Conservation (phyloP, 92 coral and sea anemone genomes). For the Porites lobata region DNA sequence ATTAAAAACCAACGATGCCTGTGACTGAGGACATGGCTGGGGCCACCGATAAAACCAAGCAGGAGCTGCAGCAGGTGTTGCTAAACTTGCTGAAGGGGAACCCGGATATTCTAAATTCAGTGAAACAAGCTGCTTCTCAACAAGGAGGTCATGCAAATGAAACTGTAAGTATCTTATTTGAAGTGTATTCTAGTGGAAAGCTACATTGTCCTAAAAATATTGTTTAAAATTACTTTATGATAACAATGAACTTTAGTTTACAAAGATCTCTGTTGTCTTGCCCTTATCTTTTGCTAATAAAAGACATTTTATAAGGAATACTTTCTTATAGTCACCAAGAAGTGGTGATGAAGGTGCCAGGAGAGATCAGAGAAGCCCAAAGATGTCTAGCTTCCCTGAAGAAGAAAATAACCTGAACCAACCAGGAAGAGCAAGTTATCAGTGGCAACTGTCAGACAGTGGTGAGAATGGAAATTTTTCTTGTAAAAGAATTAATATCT, state of each 20-base stretch:
- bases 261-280: neutral
- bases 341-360: slow-evolving; percentile 20
- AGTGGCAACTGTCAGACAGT: slow-evolving; percentile 53
- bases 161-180: slow-evolving; percentile 18
- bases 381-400: slow-evolving; percentile 29
- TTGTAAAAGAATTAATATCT: too few relatives aligned
- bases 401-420: slow-evolving; percentile 20
- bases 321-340: slow-evolving; percentile 12
- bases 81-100: slow-evolving; percentile 33
- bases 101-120: slow-evolving; percentile 38
- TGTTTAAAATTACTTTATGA: too few relatives aligned
- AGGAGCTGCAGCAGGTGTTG: slow-evolving; percentile 51
- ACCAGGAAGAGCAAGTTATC: slow-evolving; percentile 21
- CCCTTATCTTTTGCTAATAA: neutral
- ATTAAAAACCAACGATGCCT: too few relatives aligned
- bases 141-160: neutral
- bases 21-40: neutral
- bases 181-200: too few relatives aligned
- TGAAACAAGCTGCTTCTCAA: neutral
- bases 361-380: slow-evolving; percentile 11
- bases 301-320: too few relatives aligned
- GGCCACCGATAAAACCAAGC: slow-evolving; percentile 19
- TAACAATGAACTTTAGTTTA: too few relatives aligned
- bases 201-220: too few relatives aligned
- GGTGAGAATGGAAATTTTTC: slow-evolving; percentile 1